Base-by-base conservation (phyloP, 1,140 invertebrate genomes). In the Caligus rogercresseyi region DNA sequence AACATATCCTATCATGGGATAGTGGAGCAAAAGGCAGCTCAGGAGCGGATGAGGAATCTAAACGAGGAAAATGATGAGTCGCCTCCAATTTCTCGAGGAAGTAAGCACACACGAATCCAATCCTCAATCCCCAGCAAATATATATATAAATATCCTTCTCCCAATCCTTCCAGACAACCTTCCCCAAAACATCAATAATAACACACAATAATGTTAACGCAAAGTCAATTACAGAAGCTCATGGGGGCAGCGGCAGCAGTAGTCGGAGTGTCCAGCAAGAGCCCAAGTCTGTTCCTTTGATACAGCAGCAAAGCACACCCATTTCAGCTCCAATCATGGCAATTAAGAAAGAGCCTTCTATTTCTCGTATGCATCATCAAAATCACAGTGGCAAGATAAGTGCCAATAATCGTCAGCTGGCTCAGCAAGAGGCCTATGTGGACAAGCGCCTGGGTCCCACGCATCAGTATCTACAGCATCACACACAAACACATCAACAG, bases 1-100 rank as follows among this genome's bases (percentile, higher is more conserved):
- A 92, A 94, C 77, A 89, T 92, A 4, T 84, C 88, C 4, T 96
- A 96, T 75, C 90, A 95, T 73, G 90, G 90, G 3, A 89, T 95
- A 65, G 75, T 91, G 63, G 85, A 92, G 73, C 89, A 90, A 73
- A 94, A 94, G 73, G 86, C 87, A 0, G 83, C 84, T 66, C 92
- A 92, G 88, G 89, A 93, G 75, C 83, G 87, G 67, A 86, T 87
- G 71, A 74, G 87, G 66, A 81, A 79, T 67, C 80, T 86, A 67
- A 82, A 81, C 66, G 77, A 74, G 1, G 67, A 66, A 11, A 85
- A 83, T 73, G 85, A 83, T 70, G 85, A 78, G 70, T n/a, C 24
- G 18, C 25, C 57, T 1, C 31, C 31, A 43, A 11, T 43, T 11
- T 11, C 7, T n/a, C 31, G 31, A 43, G 31, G 31, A 11, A 43